Evolutionary conservation across 1,140 invertebrate species (phyloP).

Genomic region (Battus philenor): DNA sequence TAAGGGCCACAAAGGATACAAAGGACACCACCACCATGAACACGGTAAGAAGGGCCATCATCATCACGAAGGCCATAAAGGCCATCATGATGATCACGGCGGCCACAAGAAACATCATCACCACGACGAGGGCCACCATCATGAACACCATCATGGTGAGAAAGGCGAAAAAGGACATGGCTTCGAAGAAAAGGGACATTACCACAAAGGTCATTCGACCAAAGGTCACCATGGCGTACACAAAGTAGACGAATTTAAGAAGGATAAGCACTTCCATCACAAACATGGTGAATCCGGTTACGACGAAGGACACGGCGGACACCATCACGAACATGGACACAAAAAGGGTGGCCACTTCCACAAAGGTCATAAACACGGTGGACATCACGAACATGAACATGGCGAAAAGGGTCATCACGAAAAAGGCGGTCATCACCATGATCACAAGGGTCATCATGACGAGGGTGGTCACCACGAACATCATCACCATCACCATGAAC

Average conservation of each 20-base stretch:
- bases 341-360: conserved; percentile 83
- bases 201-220: conserved; percentile 86
- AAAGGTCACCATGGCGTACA: conserved; percentile 86
- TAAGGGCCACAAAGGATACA: conserved; percentile 72
- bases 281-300: conserved; percentile 83
- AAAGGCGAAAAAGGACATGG: conserved; percentile 80
- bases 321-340: conserved; percentile 80
- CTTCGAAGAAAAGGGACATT: conserved; percentile 77
- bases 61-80: conserved; percentile 81
- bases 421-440: conserved; percentile 77
- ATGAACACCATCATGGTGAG: conserved; percentile 82
- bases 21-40: conserved; percentile 80
- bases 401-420: conserved; percentile 83
- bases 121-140: conserved; percentile 83
- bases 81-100: conserved; percentile 82
- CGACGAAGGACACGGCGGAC: conserved; percentile 79
- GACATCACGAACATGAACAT: conserved; percentile 80
- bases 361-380: conserved; percentile 79
- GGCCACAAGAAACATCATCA: conserved; percentile 86
- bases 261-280: conserved; percentile 80
- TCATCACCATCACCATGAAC: conserved; percentile 77
- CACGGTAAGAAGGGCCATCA: conserved; percentile 84
- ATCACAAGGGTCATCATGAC: conserved; percentile 68
- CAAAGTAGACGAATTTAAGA: conserved; percentile 82
- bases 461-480: conserved; percentile 77